Evolutionary conservation across 2,797 vertebrate genomes (phyloP).

Genomic region (Lutra lutra): DNA sequence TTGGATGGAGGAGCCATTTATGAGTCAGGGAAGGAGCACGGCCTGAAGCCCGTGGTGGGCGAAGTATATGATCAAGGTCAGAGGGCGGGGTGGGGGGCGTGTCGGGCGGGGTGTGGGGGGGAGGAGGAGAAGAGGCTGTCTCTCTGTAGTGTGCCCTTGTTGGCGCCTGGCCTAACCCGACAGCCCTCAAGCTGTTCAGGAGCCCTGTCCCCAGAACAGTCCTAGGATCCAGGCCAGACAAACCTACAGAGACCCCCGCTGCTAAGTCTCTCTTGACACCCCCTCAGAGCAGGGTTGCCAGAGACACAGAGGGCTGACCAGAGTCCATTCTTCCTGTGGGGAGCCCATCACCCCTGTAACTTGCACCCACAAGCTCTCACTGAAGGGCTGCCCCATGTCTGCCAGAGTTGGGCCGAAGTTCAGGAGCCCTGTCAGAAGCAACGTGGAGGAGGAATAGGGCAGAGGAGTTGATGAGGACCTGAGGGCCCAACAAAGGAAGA

Average conservation of each 20-base stretch:
- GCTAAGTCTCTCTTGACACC: neutral
- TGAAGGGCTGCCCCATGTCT: neutral
- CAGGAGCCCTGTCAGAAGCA: neutral
- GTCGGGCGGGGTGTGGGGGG: fast-evolving
- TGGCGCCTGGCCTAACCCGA: neutral
- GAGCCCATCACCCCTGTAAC: neutral
- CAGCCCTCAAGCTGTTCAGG: neutral
- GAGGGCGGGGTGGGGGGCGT: neutral
- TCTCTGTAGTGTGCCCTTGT: neutral
- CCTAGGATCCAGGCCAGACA: neutral
- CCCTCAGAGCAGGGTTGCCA: neutral
- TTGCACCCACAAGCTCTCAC: neutral
- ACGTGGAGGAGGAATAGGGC: fast-evolving
- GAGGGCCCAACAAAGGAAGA: neutral
- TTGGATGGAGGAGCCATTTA: slow-evolving; percentile 90
- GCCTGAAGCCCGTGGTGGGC: slow-evolving; percentile 91
- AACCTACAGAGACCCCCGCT: neutral
- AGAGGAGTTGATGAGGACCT: neutral
- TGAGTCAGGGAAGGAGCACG: slow-evolving; percentile 87
- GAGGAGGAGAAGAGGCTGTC: neutral
- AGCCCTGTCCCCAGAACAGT: neutral
- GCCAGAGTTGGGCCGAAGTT: fast-evolving
- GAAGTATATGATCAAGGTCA: slow-evolving; percentile 92
- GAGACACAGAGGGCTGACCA: neutral
- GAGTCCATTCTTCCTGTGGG: neutral